A percentile compares a stretch with the other conserved stretches of the same genome.
Evolutionary conservation across 2,888 invertebrate genomes (phyloP).

Genomic region (Panopea generosa): DNA sequence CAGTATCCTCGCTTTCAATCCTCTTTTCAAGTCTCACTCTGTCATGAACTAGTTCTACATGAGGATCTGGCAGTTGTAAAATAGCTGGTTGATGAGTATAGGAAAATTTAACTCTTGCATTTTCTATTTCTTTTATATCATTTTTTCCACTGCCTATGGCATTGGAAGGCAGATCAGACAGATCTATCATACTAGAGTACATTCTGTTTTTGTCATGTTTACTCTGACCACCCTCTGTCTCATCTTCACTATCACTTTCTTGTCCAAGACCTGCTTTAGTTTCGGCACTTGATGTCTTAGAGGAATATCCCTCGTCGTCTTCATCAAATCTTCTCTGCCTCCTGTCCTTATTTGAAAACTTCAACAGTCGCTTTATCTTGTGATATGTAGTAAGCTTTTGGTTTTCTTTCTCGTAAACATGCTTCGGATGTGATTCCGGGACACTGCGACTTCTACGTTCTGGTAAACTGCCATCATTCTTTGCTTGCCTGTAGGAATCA

Average conservation of each 20-base stretch:
- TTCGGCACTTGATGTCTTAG: slow-evolving; percentile 63
- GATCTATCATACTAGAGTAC: slow-evolving; percentile 55
- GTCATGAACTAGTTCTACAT: slow-evolving; percentile 39
- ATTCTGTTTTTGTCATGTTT: slow-evolving; percentile 28
- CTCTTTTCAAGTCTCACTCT: slow-evolving; percentile 36
- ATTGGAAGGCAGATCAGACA: slow-evolving; percentile 45
- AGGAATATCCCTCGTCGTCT: slow-evolving; percentile 62
- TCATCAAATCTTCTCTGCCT: slow-evolving; percentile 43
- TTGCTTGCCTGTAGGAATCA: slow-evolving; percentile 30
- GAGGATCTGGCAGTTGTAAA: slow-evolving; percentile 53
- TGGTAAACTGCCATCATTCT: slow-evolving; percentile 5
- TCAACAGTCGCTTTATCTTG: slow-evolving; percentile 50
- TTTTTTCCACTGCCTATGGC: not conserved
- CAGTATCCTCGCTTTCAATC: slow-evolving; percentile 37
- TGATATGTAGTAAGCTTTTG: slow-evolving; percentile 41
- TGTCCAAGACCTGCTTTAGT: slow-evolving; percentile 6
- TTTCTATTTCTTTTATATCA: not conserved
- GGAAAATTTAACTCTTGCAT: slow-evolving; percentile 50
- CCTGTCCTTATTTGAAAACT: slow-evolving; percentile 46
- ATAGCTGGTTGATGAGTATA: slow-evolving; percentile 59
- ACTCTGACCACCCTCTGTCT: slow-evolving; percentile 22
- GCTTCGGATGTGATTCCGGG: slow-evolving; percentile 20
- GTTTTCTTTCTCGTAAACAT: not conserved
- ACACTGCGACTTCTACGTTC: slow-evolving; percentile 37
- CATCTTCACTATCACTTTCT: slow-evolving; percentile 24